A percentile compares a stretch with the other conserved stretches of the same genome.
Conservation (phyloP, 2,113 vertebrate species). For the Pangasianodon gigas region DNA sequence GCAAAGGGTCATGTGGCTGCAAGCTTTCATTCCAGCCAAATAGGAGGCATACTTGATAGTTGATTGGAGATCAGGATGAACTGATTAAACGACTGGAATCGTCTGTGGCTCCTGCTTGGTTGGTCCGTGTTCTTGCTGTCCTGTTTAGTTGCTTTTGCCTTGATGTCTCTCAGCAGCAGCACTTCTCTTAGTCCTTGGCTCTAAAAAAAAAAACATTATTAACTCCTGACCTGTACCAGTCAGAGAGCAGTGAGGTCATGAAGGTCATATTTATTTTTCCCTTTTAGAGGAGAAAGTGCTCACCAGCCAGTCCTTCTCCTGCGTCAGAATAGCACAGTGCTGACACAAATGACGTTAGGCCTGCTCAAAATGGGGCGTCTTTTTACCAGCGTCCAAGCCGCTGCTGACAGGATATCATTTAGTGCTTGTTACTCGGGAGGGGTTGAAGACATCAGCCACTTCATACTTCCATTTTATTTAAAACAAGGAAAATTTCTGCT, state of each 20-base stretch:
- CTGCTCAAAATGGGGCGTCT: conserved; percentile 12
- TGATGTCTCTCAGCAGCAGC: background rate
- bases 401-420: conserved; percentile 12
- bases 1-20: background rate
- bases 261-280: conserved; percentile 12
- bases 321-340: background rate
- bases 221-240: background rate
- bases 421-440: background rate
- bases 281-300: conserved; percentile 28
- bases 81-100: background rate
- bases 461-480: background rate
- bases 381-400: background rate
- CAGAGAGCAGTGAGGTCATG: background rate
- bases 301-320: background rate
- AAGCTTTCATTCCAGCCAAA: background rate
- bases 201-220: background rate
- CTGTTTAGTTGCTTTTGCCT: background rate
- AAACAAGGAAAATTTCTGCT: background rate
- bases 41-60: background rate
- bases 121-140: background rate
- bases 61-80: background rate
- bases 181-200: background rate
- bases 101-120: background rate
- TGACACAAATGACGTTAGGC: background rate
- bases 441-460: background rate